Percentiles rank a stretch among this genome's conserved stretches.
Conservation (phyloP, 2,888 invertebrate genomes). For the Ennomos fuscantarius region DNA sequence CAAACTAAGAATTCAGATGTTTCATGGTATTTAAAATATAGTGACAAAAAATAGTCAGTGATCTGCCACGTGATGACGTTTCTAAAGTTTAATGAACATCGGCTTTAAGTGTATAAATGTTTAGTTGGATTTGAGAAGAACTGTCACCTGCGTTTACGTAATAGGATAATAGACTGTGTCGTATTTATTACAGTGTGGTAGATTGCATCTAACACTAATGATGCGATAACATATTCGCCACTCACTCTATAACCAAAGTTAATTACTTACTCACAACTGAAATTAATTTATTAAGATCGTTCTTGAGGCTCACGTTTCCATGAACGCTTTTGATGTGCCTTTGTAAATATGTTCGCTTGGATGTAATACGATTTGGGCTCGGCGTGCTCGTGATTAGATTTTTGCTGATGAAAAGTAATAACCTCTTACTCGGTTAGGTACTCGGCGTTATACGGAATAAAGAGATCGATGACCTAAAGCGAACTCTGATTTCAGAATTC, state of each 20-base stretch:
- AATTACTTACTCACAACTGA: conserved; percentile 32
- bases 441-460: conserved; percentile 35
- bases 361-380: conserved; percentile 32
- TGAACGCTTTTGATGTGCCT: conserved; percentile 34
- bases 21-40: no score
- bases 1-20: conserved; percentile 11
- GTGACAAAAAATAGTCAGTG: no score
- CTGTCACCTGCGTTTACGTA: no score
- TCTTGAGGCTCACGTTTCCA: conserved; percentile 25
- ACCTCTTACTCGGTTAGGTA: conserved; percentile 26
- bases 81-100: no score
- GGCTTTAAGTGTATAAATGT: no score
- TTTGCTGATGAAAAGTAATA: conserved; percentile 36
- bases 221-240: conserved; percentile 39
- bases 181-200: no score
- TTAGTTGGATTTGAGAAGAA: no score
- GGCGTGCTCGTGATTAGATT: conserved; percentile 36
- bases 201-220: conserved; percentile 51
- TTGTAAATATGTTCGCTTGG: conserved; percentile 33
- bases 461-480: conserved; percentile 29
- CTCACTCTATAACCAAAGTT: conserved; percentile 28
- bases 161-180: no score
- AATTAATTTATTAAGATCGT: conserved; percentile 33
- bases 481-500: conserved; percentile 20
- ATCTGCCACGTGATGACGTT: no score